Evolutionary conservation across 2,888 invertebrate genomes (phyloP), one percentile per base, ranked within the genome.

Genomic region (Cylloceria caligata): DNA sequence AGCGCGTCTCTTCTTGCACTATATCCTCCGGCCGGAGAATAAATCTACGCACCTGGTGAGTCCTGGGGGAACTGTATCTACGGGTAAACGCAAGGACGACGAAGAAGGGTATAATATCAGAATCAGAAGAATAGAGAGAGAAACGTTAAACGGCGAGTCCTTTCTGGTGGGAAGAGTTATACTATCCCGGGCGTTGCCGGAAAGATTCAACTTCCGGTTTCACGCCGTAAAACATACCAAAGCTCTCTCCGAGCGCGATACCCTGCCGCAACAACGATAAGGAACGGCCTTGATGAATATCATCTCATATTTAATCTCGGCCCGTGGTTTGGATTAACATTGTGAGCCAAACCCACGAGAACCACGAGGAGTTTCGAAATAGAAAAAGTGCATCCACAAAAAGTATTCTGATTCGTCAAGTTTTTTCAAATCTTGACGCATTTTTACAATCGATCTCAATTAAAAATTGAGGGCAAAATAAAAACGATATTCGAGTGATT

Each of bases 111-210:
- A 30, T 69, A 30, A 62, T 69, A 34, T 3, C 19, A 49, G 62
- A 57, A 60, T 67, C 30, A 47, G 47, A 47, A n/a, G n/a, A n/a
- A n/a, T n/a, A n/a, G 69, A 55, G 52, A 55, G 19, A 64, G 19
- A n/a, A 19, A 68, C 27, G 47, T 47, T 36, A 57, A 75, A 52
- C 67, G 75, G 34, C 52, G 36, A 71, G 60, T 52, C 65, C 42
- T 6, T 21, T 75, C 36, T 67, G 52, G 24, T 16, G 45, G 69
- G 24, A 27, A 82, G 67, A 72, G 67, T 79, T 68, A 79, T 75
- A 34, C 67, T 57, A 49, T n/a, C 47, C 47, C 77, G 75, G 82
- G 82, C 71, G 75, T 82, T 75, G 67, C 75, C 75, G 65, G 65
- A 47, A 71, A 73, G 57, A 74, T 65, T 75, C 62, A 42, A 62